Base-by-base conservation (phyloP, 2,888 invertebrate genomes). In the Drosophila algonquin region DNA sequence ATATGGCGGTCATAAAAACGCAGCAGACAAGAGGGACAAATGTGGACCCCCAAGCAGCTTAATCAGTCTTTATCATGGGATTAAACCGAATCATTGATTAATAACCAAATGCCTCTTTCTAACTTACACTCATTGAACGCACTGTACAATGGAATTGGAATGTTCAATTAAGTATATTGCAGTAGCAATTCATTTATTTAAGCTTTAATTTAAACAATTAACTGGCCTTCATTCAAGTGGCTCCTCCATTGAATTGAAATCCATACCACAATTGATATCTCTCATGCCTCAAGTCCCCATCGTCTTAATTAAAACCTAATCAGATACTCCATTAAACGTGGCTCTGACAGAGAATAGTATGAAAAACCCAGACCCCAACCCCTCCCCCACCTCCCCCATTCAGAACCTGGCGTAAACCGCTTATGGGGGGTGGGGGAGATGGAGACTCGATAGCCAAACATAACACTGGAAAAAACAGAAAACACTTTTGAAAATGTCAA, bases 1-100 rank as follows among this genome's bases (percentile, higher is more conserved):
- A 40, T 70, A 82, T 79, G 79, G 77, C 72, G 82, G 56, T 70
- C 80, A 72, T 80, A 81, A 80, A 80, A 76, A 77, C 80, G 69
- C 67, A 72, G 30, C 52, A 64, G 63, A 72, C 60, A 56, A 48
- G 30, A 75, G 77, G 65, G 70, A 75, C 73, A 67, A 53, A 27
- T 47, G 47, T 55, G 30, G 47, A 21, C 21, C 32, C 27, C 56
- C 24, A 21, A 21, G 3, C 21, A 3, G 21, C 3, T 3, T 21
- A 18, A 21, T 21, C 21, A 21, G 21, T 21, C 21, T 21, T 21
- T 21, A 21, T 21, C 21, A 21, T 21, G 30, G 30, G 10, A 32
- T 32, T 3, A 32, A 32, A 40, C 4, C 7, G n/a, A n/a, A 40
- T n/a, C 14, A 7, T 1, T n/a, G 40, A 40, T 40, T 40, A 40